phyloP scores from a whole-genome alignment of 2,113 vertebrate genomes.

The Oceanodroma tethys region DNA sequence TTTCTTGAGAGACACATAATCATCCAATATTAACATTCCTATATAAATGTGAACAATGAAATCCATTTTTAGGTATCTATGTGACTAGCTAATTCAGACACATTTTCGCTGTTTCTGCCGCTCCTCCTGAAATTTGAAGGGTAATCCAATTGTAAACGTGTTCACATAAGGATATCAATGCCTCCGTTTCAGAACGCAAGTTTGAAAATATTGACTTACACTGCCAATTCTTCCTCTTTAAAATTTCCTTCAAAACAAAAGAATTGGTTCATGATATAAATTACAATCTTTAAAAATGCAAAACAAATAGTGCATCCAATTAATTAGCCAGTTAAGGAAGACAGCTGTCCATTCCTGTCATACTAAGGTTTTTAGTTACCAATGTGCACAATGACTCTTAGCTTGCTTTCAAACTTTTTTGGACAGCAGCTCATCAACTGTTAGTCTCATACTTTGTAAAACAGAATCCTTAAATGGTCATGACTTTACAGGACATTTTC shows the following conservation, averaged over 20 bases:
- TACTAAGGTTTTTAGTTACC: slow-evolving; percentile 41
- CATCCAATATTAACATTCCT: neutral
- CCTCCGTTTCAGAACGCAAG: neutral
- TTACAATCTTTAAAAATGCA: slow-evolving; percentile 23
- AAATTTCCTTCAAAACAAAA: neutral
- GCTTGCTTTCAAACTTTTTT: neutral
- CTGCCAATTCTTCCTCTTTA: neutral
- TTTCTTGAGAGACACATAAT: neutral
- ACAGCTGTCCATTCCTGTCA: slow-evolving; percentile 61
- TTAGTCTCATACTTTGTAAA: neutral
- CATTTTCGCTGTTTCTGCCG: neutral
- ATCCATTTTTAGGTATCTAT: neutral
- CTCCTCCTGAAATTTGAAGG: neutral
- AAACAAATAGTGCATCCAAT: slow-evolving; percentile 50
- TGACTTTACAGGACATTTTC: neutral
- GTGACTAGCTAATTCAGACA: neutral
- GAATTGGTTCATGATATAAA: neutral
- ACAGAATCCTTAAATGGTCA: neutral
- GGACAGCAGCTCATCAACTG: neutral
- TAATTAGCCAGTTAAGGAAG: slow-evolving; percentile 52
- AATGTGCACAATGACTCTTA: neutral
- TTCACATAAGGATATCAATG: neutral
- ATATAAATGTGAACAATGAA: neutral
- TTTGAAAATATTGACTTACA: neutral
- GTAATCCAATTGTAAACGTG: neutral